phyloP scores from a whole-genome alignment of 2,113 vertebrate genomes.

The Tursiops truncatus region DNA sequence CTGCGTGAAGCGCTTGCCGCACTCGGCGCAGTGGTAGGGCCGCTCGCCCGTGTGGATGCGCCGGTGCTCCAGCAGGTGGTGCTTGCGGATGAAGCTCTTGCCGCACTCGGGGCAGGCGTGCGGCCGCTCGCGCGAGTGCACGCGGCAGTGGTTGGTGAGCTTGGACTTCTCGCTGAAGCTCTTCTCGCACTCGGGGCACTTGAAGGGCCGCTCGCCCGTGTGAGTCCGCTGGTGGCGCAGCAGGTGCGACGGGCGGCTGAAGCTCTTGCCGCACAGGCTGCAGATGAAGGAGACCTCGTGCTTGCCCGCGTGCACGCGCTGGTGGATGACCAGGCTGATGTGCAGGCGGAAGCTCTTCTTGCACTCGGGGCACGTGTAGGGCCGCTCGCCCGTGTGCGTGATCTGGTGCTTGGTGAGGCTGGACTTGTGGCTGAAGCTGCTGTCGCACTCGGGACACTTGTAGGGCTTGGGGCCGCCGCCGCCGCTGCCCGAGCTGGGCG shows the following conservation, averaged over 20 bases:
- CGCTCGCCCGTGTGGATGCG: slow-evolving; percentile 88
- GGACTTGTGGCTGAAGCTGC: slow-evolving; percentile 89
- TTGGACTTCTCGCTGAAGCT: slow-evolving; percentile 89
- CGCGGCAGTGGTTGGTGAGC: slow-evolving; percentile 88
- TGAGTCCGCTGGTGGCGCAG: slow-evolving; percentile 89
- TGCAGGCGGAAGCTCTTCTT: slow-evolving; percentile 87
- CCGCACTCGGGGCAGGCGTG: slow-evolving; percentile 87
- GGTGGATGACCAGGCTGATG: slow-evolving; percentile 88
- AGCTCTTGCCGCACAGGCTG: slow-evolving; percentile 88
- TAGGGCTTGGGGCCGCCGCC: slow-evolving; percentile 78
- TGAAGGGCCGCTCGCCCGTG: slow-evolving; percentile 86
- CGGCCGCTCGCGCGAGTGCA: slow-evolving; percentile 87
- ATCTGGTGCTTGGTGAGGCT: slow-evolving; percentile 89
- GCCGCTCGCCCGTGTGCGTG: slow-evolving; percentile 86
- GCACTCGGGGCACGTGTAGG: slow-evolving; percentile 87
- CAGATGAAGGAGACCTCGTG: slow-evolving; percentile 87
- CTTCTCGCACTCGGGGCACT: slow-evolving; percentile 88
- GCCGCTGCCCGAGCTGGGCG: slow-evolving; percentile 62
- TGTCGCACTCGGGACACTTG: slow-evolving; percentile 87
- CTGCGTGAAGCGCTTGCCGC: slow-evolving; percentile 88
- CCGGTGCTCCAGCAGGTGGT: slow-evolving; percentile 87
- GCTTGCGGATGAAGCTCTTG: slow-evolving; percentile 88
- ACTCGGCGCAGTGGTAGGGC: slow-evolving; percentile 88
- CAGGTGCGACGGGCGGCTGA: slow-evolving; percentile 87
- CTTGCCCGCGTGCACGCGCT: slow-evolving; percentile 87